Conservation (phyloP, 2,113 vertebrate species). For the Larimichthys crocea region DNA sequence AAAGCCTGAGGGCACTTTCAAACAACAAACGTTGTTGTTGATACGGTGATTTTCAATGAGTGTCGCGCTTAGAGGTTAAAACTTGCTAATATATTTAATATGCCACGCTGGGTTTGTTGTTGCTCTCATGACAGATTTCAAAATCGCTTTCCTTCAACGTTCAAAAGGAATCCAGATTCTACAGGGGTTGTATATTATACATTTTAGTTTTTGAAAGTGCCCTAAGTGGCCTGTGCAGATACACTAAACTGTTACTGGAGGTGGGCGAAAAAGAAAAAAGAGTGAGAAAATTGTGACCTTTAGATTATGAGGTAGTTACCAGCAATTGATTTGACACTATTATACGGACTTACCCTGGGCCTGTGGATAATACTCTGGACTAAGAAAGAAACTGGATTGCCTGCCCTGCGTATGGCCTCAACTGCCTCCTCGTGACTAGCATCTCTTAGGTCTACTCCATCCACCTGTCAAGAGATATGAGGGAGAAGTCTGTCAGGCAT, state of each 20-base stretch:
- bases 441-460: constrained; percentile 94
- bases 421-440: constrained; percentile 98
- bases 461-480: constrained; percentile 87
- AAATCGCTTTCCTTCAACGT: constrained; percentile 17
- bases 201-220: constrained; percentile 55
- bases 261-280: constrained; percentile 33
- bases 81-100: constrained; percentile 52
- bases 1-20: constrained; percentile 69
- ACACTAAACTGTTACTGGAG: constrained; percentile 17
- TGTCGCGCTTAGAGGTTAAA: constrained; percentile 50
- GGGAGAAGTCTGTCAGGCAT: neutral
- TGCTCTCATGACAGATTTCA: constrained; percentile 16
- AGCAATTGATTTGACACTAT: constrained; percentile 15
- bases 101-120: constrained; percentile 33
- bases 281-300: constrained; percentile 39
- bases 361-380: constrained; percentile 96
- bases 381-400: constrained; percentile 95
- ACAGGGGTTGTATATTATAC: neutral
- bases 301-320: constrained; percentile 24
- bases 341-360: constrained; percentile 88
- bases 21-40: constrained; percentile 58
- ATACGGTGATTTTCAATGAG: constrained; percentile 50
- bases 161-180: constrained; percentile 13
- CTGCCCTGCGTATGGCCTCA: constrained; percentile 97
- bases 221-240: constrained; percentile 17